Conservation (phyloP, 2,888 invertebrate genomes). For the Drosophila subsilvestris region DNA sequence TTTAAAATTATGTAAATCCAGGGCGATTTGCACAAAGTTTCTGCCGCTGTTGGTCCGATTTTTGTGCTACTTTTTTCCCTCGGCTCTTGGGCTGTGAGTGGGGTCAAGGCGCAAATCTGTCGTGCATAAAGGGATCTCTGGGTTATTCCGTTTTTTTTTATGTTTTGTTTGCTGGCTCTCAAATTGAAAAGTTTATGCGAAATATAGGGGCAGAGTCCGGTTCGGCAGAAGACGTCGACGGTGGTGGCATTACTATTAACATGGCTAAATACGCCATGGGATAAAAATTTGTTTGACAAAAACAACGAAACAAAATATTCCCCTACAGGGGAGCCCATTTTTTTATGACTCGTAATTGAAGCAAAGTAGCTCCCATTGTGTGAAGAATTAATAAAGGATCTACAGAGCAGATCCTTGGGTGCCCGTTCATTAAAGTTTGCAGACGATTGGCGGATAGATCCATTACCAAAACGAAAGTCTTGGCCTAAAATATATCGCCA, state of each 20-base stretch:
- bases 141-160: conserved; percentile 25
- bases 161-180: conserved; percentile 18
- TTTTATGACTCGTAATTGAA: not conserved
- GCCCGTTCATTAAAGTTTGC: not conserved
- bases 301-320: conserved; percentile 12
- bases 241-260: conserved; percentile 32
- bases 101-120: conserved; percentile 68
- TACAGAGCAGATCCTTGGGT: too few relatives aligned
- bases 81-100: conserved; percentile 11
- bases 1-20: conserved; percentile 72
- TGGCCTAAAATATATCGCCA: too few relatives aligned
- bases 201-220: conserved; percentile 6
- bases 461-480: too few relatives aligned
- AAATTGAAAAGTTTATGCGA: conserved; percentile 70
- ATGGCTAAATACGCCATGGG: conserved; percentile 11
- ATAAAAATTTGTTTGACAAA: conserved; percentile 3
- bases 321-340: not conserved
- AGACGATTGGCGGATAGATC: not conserved
- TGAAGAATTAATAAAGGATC: not conserved
- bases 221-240: not conserved
- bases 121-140: conserved; percentile 60
- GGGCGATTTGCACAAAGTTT: conserved; percentile 67
- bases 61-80: conserved; percentile 14
- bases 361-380: not conserved
- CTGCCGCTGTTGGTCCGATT: conserved; percentile 22